A percentile compares a stretch with the other conserved stretches of the same genome.
phyloP scores from a whole-genome alignment of 1,140 invertebrate genomes.

The Bombus sylvicola region DNA sequence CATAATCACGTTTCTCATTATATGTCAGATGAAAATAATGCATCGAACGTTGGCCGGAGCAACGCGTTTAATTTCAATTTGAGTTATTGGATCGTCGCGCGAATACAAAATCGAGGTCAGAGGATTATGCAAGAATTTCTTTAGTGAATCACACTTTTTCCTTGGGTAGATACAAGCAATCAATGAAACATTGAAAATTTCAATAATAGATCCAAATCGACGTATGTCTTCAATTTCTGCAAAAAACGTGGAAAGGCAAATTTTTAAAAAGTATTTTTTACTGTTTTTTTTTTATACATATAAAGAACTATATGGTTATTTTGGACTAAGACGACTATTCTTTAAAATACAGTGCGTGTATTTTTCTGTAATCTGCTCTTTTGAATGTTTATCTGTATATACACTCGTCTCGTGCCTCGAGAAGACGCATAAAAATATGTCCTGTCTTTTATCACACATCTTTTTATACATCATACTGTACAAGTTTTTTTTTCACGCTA shows the following conservation, averaged over 20 bases:
- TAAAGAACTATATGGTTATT: background rate
- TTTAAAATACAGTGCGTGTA: background rate
- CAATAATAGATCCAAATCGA: background rate
- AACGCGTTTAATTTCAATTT: conserved; percentile 6
- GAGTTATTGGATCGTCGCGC: background rate
- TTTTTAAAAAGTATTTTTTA: background rate
- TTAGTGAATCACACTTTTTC: conserved; percentile 3
- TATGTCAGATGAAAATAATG: background rate
- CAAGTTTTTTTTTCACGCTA: background rate
- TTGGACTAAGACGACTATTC: background rate
- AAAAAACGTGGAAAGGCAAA: background rate
- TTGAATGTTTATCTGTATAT: background rate
- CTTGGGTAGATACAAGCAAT: background rate
- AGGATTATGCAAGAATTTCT: conserved; percentile 35
- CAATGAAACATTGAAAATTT: background rate
- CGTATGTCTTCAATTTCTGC: background rate
- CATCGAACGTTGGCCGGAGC: background rate
- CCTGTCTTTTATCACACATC: background rate
- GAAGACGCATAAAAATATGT: conserved; percentile 12
- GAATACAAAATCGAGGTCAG: conserved; percentile 35
- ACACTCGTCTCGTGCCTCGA: background rate
- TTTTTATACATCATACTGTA: background rate
- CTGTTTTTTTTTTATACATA: background rate
- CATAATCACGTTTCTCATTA: background rate
- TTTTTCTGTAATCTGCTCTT: conserved; percentile 24